Base-by-base conservation (phyloP, 2,888 invertebrate species). In the Autographa pulchrina region DNA sequence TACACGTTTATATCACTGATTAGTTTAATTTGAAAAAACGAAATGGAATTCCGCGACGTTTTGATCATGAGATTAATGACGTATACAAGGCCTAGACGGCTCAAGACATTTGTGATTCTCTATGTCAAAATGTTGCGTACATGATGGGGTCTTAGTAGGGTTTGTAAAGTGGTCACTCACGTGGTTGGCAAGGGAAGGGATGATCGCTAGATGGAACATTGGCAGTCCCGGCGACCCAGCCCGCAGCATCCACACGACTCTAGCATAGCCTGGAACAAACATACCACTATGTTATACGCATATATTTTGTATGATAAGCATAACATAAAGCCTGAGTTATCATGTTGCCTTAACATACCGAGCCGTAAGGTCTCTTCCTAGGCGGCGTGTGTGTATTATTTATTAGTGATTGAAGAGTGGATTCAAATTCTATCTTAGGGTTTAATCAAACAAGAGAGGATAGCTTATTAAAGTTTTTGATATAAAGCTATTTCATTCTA, bases 211-310 rank as follows among this genome's bases (percentile, higher is more conserved):
- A 68, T 80, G 84, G 77, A 84, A 79, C 85, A 84, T 85, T 65
- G 85, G 86, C 86, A 81, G 81, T 76, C 70, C 70, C 70, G 68
- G 43, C 54, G 58, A 70, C 62, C 70, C 71, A 72, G 70, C 71
- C 73, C 76, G 65, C 65, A 58, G 69, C 73, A 56, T 66, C 68
- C 64, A 64, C 62, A 70, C 41, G 41, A 70, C 76, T 81, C 66
- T 83, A 61, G 79, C 82, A 84, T 85, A 43, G 68, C 73, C 89
- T 88, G 84, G 3, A 88, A 88, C 87, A 88, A 88, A 72, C 66
- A 76, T 67, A 67, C 48, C 72, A 74, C 63, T 16, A 43, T 52
- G 61, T 80, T 65, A 65, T 14, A 18, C 13, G 13, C 35, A 20
- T 56, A 20, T 38, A 25, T 16, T 32, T 31, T 1, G 8, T 25